phyloP scores from a whole-genome alignment of 1,140 invertebrate species.

The Pararge aegeria region DNA sequence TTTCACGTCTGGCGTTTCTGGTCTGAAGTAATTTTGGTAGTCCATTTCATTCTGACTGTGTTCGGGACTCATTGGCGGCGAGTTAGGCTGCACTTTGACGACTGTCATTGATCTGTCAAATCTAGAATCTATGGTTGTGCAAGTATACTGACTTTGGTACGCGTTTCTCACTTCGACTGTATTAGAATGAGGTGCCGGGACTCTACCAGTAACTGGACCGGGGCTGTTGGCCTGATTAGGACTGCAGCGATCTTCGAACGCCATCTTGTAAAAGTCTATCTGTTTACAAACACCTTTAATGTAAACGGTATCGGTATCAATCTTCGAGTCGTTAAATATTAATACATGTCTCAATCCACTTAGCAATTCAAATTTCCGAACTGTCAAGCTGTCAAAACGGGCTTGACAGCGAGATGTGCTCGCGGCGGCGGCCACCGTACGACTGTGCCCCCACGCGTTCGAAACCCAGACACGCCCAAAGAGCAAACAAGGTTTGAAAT shows the following conservation, averaged over 20 bases:
- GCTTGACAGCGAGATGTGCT: slow-evolving; percentile 26
- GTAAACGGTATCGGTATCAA: neutral
- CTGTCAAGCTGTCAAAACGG: slow-evolving; percentile 58
- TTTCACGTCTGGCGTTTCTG: slow-evolving; percentile 67
- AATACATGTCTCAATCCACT: slow-evolving; percentile 38
- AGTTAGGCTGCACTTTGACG: slow-evolving; percentile 63
- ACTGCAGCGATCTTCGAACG: slow-evolving; percentile 82
- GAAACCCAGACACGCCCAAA: slow-evolving; percentile 53
- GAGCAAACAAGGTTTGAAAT: slow-evolving; percentile 61
- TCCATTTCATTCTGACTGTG: slow-evolving; percentile 42
- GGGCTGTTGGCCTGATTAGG: slow-evolving; percentile 81
- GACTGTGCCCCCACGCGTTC: slow-evolving; percentile 47
- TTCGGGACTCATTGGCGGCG: slow-evolving; percentile 61
- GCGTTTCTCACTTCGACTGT: slow-evolving; percentile 30
- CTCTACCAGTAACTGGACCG: slow-evolving; percentile 59
- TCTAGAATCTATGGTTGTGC: slow-evolving; percentile 62
- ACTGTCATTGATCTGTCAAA: slow-evolving; percentile 54
- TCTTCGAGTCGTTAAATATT: slow-evolving; percentile 6
- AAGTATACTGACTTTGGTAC: slow-evolving; percentile 63
- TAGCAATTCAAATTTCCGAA: slow-evolving; percentile 38
- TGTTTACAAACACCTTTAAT: slow-evolving; percentile 12
- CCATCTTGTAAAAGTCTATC: slow-evolving; percentile 63
- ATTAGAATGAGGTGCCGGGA: slow-evolving; percentile 59
- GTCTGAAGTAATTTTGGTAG: slow-evolving; percentile 62
- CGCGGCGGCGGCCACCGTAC: slow-evolving; percentile 51